phyloP scores from a whole-genome alignment of 1,140 invertebrate species.

The Eciton burchellii region DNA sequence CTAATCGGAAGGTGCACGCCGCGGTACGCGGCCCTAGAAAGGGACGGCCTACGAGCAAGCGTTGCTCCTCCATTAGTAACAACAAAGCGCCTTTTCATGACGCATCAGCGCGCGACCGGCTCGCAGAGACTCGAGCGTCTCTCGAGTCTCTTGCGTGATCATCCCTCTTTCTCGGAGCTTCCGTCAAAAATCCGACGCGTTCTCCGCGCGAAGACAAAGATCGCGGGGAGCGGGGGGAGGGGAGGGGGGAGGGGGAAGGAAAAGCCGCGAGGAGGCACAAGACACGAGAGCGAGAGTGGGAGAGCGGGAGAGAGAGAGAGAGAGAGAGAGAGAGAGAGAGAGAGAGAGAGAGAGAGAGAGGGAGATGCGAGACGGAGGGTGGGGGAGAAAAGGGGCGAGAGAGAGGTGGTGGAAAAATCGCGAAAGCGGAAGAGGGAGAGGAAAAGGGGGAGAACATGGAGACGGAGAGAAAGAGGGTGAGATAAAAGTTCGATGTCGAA shows the following conservation, averaged over 20 bases:
- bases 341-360: conserved; percentile 52
- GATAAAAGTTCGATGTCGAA: conserved; percentile 70
- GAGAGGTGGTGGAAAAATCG: no score
- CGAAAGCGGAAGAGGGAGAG: conserved; percentile 53
- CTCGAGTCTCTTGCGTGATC: conserved; percentile 35
- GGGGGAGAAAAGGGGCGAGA: conserved; percentile 30
- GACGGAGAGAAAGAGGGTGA: conserved; percentile 52
- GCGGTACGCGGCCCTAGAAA: not conserved
- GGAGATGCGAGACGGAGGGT: conserved; percentile 47
- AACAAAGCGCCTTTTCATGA: conserved; percentile 57
- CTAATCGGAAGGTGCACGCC: conserved; percentile 21
- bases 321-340: conserved; percentile 1
- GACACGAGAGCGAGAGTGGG: conserved; percentile 43
- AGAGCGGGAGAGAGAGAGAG: conserved; percentile 39
- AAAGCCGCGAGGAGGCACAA: conserved; percentile 18
- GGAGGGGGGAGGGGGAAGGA: no score
- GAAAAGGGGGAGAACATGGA: conserved; percentile 9
- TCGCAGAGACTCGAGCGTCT: conserved; percentile 50
- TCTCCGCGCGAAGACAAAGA: conserved; percentile 50
- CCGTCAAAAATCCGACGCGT: conserved; percentile 54
- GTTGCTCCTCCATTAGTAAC: conserved; percentile 54
- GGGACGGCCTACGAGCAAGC: conserved; percentile 22
- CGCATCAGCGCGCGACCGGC: conserved; percentile 26
- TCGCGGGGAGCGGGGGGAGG: conserved; percentile 53
- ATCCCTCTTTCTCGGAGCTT: conserved; percentile 56